Conservation (phyloP, 2,888 invertebrate genomes). For the Ormyrus pomaceus region DNA sequence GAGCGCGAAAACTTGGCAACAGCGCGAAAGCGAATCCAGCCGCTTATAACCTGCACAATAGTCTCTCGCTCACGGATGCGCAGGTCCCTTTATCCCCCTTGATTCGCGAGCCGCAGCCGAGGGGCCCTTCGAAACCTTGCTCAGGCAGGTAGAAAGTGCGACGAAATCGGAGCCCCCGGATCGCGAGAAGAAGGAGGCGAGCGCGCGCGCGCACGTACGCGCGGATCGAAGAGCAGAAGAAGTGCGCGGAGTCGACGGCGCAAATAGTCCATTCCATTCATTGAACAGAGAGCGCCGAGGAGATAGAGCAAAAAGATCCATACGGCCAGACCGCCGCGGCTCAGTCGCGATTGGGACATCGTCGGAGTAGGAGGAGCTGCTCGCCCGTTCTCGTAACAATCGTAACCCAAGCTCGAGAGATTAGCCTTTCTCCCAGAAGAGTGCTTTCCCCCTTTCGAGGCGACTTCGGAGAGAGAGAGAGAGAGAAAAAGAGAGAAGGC, state of each 20-base stretch:
- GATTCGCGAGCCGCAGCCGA: too few species aligned
- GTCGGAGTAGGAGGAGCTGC: neutral
- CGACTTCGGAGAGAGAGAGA: neutral
- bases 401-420: too few species aligned
- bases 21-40: too few species aligned
- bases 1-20: too few species aligned
- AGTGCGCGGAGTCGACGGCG: conserved; percentile 17
- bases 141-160: neutral
- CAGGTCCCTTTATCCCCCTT: too few species aligned
- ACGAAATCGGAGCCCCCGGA: too few species aligned
- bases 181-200: neutral
- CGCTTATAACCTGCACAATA: too few species aligned
- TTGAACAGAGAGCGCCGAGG: conserved; percentile 7
- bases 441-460: too few species aligned
- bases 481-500: neutral
- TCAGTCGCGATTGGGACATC: neutral
- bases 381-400: too few species aligned
- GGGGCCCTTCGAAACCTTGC: too few species aligned
- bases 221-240: neutral
- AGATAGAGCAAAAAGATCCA: neutral
- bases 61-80: too few species aligned
- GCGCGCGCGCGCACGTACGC: neutral
- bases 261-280: conserved; percentile 30
- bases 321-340: neutral
- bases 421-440: too few species aligned